phyloP scores from a whole-genome alignment of 2,888 invertebrate genomes.

The Sinodicranocentrus sp. region DNA sequence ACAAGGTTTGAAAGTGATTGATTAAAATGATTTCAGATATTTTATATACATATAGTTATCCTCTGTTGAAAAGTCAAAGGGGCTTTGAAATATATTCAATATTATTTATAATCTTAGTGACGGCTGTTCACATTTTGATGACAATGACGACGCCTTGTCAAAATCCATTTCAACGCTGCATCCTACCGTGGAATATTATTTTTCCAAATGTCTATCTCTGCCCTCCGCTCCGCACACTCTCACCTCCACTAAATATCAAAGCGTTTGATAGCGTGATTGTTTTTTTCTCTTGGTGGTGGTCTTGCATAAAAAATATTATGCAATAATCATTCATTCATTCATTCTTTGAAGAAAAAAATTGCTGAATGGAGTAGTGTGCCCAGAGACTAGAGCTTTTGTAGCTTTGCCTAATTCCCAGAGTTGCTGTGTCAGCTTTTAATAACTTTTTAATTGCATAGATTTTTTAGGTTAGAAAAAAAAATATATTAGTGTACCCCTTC shows the following conservation, averaged over 20 bases:
- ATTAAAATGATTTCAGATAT: too few relatives aligned
- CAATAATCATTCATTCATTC: conserved; percentile 25
- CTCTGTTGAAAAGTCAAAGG: too few relatives aligned
- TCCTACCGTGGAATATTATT: too few relatives aligned
- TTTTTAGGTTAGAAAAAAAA: conserved; percentile 19
- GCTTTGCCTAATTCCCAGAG: conserved; percentile 6
- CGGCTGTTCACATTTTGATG: conserved; percentile 9
- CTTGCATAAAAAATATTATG: conserved; percentile 32
- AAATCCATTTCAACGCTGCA: too few relatives aligned
- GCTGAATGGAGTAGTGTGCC: too few relatives aligned
- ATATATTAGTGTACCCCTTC: not conserved
- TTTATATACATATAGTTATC: too few relatives aligned
- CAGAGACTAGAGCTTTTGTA: not conserved
- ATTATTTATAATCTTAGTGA: too few relatives aligned
- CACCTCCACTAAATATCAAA: too few relatives aligned
- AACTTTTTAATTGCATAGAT: conserved; percentile 42
- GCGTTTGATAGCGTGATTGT: conserved; percentile 32
- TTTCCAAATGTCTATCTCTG: too few relatives aligned
- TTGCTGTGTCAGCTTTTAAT: conserved; percentile 27
- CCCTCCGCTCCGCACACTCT: too few relatives aligned
- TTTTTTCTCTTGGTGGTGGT: conserved; percentile 15
- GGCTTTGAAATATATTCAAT: too few relatives aligned
- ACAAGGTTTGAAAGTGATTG: too few relatives aligned
- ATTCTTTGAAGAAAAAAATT: conserved; percentile 11
- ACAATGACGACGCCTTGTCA: not conserved